A percentile compares a stretch with the other conserved stretches of the same genome.
These are phyloP conservation scores for Felis catus DNA, from an alignment of 2,113 vertebrate species.

Conservation along the genomic window F.catus_Fca126_mat1.0 CM031419.1:145631001-145631500, in stretches of 20 bases:
- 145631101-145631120: neutral
- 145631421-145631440: neutral
- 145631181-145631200: neutral
- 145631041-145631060: neutral
- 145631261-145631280: constrained; percentile 1
- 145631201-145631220: neutral
- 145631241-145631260: neutral
- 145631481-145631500: neutral
- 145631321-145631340: neutral
- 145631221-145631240: neutral
- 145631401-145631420: neutral
- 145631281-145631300: neutral
- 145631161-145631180: constrained; percentile 27
- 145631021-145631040: constrained; percentile 7
- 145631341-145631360: no score
- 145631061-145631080: neutral
- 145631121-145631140: neutral
- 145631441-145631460: neutral
- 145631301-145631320: neutral
- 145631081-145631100: neutral
- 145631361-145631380: neutral
- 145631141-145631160: constrained; percentile 15
- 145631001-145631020: neutral
- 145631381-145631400: neutral
- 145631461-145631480: neutral